Evolutionary conservation across 2,113 vertebrate species (phyloP).

Genomic region (Phocoena phocoena): DNA sequence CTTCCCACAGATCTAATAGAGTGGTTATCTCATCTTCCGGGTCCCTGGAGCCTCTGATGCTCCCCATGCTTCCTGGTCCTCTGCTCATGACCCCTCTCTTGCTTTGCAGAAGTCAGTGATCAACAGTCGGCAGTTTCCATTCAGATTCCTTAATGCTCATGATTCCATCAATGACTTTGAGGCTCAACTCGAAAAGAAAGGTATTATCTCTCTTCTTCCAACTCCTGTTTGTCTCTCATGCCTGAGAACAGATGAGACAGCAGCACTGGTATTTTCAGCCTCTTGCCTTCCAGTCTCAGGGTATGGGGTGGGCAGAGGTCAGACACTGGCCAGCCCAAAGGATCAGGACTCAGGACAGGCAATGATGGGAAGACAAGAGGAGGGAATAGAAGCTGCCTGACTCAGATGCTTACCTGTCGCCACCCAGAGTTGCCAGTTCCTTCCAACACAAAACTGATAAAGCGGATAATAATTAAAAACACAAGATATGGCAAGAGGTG

Average conservation of each 20-base stretch:
- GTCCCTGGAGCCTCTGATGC: neutral
- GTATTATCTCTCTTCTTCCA: slow-evolving; percentile 12
- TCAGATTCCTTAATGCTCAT: slow-evolving; percentile 91
- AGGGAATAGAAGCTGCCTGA: neutral
- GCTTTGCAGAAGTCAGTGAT: slow-evolving; percentile 87
- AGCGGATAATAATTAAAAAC: slow-evolving; percentile 36
- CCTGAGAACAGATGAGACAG: neutral
- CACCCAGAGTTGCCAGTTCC: slow-evolving; percentile 65
- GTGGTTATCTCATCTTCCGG: neutral
- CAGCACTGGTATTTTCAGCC: neutral
- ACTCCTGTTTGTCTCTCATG: neutral
- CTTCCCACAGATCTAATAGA: neutral
- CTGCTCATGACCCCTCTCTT: neutral
- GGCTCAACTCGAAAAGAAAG: slow-evolving; percentile 71
- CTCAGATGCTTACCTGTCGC: neutral
- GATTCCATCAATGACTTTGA: slow-evolving; percentile 86
- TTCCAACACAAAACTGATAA: slow-evolving; percentile 62
- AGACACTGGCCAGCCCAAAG: neutral
- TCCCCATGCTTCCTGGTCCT: neutral
- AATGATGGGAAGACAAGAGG: neutral
- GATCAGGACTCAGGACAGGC: neutral
- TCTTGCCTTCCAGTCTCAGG: neutral
- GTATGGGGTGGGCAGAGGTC: neutral
- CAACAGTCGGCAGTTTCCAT: slow-evolving; percentile 90
- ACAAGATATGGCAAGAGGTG: neutral